Evolutionary conservation across 2,888 invertebrate species (phyloP).

Genomic region (Alviniconcha strummeri): DNA sequence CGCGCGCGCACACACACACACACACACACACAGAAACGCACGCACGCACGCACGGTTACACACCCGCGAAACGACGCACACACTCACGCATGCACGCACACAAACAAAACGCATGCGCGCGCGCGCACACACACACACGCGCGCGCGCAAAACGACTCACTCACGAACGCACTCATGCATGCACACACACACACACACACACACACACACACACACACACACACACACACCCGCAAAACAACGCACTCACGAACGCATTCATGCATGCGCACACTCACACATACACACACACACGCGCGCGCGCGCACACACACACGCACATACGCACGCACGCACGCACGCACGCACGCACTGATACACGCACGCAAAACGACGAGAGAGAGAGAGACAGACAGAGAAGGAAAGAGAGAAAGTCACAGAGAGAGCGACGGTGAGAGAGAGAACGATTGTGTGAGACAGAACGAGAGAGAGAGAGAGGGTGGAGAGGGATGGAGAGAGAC

Average conservation of each 20-base stretch:
- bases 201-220: neutral
- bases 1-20: neutral
- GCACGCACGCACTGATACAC: neutral
- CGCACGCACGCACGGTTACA: no score
- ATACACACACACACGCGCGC: neutral
- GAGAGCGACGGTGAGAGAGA: constrained; percentile 20
- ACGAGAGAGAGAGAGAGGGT: constrained; percentile 21
- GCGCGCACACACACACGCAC: neutral
- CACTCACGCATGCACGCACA: neutral
- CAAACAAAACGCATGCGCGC: neutral
- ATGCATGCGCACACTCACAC: no score
- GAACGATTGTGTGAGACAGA: constrained; percentile 6
- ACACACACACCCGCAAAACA: neutral
- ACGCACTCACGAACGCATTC: no score
- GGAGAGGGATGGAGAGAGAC: neutral
- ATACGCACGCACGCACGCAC: neutral
- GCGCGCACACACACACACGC: neutral
- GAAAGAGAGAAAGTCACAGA: no score
- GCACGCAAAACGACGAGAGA: neutral
- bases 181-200: neutral
- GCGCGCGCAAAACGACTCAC: no score
- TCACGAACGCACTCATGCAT: no score
- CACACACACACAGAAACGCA: no score
- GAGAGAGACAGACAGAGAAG: constrained; percentile 22
- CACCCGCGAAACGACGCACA: neutral